These are phyloP conservation scores for Ctenodactylus gundi DNA, from an alignment of 2,113 vertebrate species.

Conservation along the genomic window DNA sequence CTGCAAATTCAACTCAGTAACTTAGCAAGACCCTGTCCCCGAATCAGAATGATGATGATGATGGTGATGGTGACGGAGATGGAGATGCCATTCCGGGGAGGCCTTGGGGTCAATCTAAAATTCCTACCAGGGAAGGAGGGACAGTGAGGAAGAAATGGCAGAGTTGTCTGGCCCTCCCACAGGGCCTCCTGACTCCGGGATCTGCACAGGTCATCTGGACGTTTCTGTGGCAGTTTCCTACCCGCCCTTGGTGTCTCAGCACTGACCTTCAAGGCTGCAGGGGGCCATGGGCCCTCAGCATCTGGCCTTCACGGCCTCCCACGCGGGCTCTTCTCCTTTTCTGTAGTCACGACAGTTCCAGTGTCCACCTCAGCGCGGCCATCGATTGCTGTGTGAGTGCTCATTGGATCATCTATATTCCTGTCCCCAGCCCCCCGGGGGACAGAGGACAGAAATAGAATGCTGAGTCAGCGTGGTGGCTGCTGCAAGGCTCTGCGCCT, in stretches of 20 bases:
- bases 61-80: no score
- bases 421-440: not conserved
- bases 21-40: no score
- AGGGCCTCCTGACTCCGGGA: no score
- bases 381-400: rapidly evolving
- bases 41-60: no score
- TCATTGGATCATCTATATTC: not conserved
- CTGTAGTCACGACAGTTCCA: not conserved
- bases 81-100: no score
- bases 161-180: rapidly evolving
- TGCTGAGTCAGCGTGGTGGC: not conserved
- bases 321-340: not conserved
- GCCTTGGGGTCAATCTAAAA: no score
- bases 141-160: rapidly evolving
- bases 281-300: rapidly evolving
- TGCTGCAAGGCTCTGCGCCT: not conserved
- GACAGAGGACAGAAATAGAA: not conserved
- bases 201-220: not conserved
- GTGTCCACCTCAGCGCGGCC: not conserved
- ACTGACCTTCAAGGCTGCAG: not conserved
- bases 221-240: not conserved
- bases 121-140: not conserved
- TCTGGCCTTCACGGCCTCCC: not conserved
- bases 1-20: no score
- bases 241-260: no score